Base-by-base conservation (phyloP, 2,113 vertebrate genomes). In the Dasyornis broadbenti region DNA sequence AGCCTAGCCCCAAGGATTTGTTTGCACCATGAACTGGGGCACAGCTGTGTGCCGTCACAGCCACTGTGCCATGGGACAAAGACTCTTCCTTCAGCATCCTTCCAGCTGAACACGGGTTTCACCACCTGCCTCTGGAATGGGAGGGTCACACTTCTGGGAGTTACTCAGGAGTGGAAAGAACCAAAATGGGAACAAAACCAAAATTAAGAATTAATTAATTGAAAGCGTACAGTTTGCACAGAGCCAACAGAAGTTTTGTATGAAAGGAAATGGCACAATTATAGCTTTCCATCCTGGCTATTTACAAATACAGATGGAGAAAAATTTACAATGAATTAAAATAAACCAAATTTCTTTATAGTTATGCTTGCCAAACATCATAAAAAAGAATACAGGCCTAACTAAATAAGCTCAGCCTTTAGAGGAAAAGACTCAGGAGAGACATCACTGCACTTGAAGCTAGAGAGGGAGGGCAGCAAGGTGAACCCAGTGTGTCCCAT, bases 11-110 rank as follows among this genome's bases (percentile, higher is more conserved):
- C 2, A 2, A 7, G 39, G 11, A 15, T 37, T 50, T 28, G 17
- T 13, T 21, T 59, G 71, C 59, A 9, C 13, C 3, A 1, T 8
- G 65, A 49, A 4, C 18, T 8, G 1, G 4, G 30, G 57, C 1
- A 3, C 2, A 11, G 49, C 24, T 13, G 31, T 8, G 66, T 27
- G 66, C 50, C 39, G 17, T 11, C 24, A 31, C 20, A 47, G 60
- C 45, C 35, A 2, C n/a, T 3, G 60, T 30, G 56, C 35, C 27
- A 7, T 13, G 33, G 63, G 35, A 10, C 20, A 42, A 10, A 30
- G 28, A 30, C 12, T 0, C 40, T 49, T 66, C 50, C 35, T 49
- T 45, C 79, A 90, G 52, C 75, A 59, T 20, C 66, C 42, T 68
- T 68, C 31, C 57, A 16, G 4, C 0, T 22, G 28, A n/a, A 63